These are phyloP conservation scores for Mirza zaza DNA, from an alignment of 2,113 vertebrate species.

Conservation along the genomic window DNA sequence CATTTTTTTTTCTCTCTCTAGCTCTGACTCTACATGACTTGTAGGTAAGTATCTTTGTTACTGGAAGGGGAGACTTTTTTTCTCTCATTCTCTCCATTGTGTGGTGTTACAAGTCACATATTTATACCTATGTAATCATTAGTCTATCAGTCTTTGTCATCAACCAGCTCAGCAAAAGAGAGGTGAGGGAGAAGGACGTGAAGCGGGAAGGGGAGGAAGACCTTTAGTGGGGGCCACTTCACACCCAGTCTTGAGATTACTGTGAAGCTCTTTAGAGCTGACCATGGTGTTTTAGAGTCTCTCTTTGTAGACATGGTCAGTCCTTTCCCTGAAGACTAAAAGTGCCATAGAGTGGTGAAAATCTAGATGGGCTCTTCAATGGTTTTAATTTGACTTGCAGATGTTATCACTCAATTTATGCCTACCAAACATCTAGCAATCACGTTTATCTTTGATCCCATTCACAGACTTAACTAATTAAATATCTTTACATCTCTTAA, in stretches of 20 bases:
- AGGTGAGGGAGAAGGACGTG: too few relatives aligned
- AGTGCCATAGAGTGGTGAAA: not conserved
- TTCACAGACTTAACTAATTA: not conserved
- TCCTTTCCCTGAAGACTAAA: not conserved
- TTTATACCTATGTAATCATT: not conserved
- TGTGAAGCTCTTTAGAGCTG: not conserved
- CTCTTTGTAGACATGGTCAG: not conserved
- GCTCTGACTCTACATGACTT: not conserved
- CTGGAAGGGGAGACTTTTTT: not conserved
- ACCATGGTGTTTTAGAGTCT: not conserved
- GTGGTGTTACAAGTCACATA: not conserved
- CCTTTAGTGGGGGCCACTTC: not conserved
- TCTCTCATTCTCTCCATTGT: not conserved
- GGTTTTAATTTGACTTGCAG: not conserved
- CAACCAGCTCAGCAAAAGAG: not conserved
- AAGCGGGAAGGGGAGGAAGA: not conserved
- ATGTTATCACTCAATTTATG: not conserved
- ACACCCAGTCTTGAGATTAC: too few relatives aligned
- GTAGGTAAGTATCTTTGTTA: not conserved
- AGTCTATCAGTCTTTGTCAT: not conserved
- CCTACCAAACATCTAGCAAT: too few relatives aligned
- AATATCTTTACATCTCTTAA: not conserved
- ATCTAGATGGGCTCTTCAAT: not conserved
- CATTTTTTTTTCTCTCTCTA: not conserved
- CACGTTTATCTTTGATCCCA: not conserved